A percentile compares a stretch with the other conserved stretches of the same genome.
Evolutionary conservation across 2,113 vertebrate species (phyloP).

Genomic region (Tor tambroides): DNA sequence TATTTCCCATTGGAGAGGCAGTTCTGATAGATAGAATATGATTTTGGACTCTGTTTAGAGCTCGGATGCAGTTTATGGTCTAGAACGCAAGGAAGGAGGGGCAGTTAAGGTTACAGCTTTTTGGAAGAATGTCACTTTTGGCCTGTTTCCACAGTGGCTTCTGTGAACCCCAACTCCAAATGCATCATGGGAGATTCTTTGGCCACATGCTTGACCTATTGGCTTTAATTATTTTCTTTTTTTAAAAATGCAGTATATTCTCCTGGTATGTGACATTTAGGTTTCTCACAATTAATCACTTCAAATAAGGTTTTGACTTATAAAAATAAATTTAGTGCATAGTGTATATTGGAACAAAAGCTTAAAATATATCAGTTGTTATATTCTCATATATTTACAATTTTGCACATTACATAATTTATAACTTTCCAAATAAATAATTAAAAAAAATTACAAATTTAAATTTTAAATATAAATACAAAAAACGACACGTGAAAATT

Average conservation of each 20-base stretch:
- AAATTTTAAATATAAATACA: neutral
- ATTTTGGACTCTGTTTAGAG: slow-evolving; percentile 79
- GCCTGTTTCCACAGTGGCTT: slow-evolving; percentile 76
- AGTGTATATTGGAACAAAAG: neutral
- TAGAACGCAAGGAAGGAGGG: slow-evolving; percentile 77
- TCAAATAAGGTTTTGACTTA: neutral
- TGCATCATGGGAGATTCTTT: slow-evolving; percentile 79
- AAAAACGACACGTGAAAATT: neutral
- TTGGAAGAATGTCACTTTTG: slow-evolving; percentile 74
- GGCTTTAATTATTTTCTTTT: slow-evolving; percentile 25
- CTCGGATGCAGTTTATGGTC: slow-evolving; percentile 92
- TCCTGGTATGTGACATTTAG: slow-evolving; percentile 18
- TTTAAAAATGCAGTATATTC: slow-evolving; percentile 16
- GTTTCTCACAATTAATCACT: neutral
- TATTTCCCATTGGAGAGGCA: slow-evolving; percentile 83
- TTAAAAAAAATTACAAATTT: too few species aligned
- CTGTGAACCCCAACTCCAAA: slow-evolving; percentile 70
- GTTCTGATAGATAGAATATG: slow-evolving; percentile 79
- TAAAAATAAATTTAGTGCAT: neutral
- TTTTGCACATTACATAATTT: neutral
- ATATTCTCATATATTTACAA: neutral
- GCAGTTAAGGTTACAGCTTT: slow-evolving; percentile 72
- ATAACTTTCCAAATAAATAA: neutral
- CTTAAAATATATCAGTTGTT: neutral
- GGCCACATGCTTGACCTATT: slow-evolving; percentile 75